Base-by-base conservation (phyloP, 2,797 vertebrate species). In the Rhincodon typus region DNA sequence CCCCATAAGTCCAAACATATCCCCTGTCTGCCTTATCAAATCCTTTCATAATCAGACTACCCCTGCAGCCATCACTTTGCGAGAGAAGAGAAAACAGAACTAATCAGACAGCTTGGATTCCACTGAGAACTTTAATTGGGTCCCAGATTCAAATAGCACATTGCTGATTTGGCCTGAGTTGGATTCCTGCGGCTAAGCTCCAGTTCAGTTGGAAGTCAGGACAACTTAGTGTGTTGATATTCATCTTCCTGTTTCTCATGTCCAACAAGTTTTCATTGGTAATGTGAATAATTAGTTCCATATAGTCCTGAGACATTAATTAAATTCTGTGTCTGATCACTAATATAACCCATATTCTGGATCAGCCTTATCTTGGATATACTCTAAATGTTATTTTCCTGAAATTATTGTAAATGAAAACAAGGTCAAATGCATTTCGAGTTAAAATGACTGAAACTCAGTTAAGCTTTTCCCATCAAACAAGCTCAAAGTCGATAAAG, bases 151-250 rank as follows among this genome's bases (percentile, higher is more conserved):
- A 42, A 69, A 93, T 23, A 93, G n/a, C 90, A 67, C n/a, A 69
- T 93, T 69, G n/a, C 21, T 42, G n/a, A 69, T 23, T 69, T 67
- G n/a, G 42, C 19, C 79, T 8, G 46, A 46, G 38, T 46, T 46
- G 82, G n/a, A 42, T 42, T 66, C 8, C 90, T 25, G n/a, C 69
- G 62, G 38, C n/a, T n/a, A 42, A 93, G 10, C 90, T 69, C n/a
- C 90, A 69, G 21, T 42, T 93, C 66, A 69, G 50, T 69, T 93
- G 90, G 88, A 93, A 93, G 66, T 93, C n/a, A 69, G 17, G 57
- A 25, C 19, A 66, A 69, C 8, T 93, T 93, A 62, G 7, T 69
- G n/a, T 25, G 19, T 93, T 69, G 38, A 19, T 19, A 62, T 34
- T 66, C 53, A 30, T 53, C 86, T 53, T 88, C 50, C 50, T 57